These are phyloP conservation scores for Stenichneumon culpator DNA, from an alignment of 2,888 invertebrate genomes.

Conservation along the genomic window DNA sequence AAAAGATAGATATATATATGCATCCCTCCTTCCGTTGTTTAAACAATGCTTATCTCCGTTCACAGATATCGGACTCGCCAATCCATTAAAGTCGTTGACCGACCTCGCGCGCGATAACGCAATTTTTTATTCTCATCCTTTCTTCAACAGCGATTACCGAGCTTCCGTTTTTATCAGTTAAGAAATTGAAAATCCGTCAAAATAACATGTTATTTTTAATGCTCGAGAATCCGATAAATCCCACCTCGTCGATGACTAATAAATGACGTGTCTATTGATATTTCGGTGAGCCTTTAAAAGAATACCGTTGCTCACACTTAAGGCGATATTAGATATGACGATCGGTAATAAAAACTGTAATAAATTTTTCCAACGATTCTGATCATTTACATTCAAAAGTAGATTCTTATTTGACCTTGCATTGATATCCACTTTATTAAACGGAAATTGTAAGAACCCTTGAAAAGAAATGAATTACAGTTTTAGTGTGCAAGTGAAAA, in stretches of 20 bases:
- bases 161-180: slow-evolving; percentile 46
- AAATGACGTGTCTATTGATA: neutral
- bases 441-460: too few species aligned
- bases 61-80: slow-evolving; percentile 35
- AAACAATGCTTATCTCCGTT: slow-evolving; percentile 58
- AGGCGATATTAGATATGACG: neutral
- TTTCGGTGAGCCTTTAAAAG: neutral
- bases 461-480: too few species aligned
- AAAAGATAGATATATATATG: neutral
- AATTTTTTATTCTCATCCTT: slow-evolving; percentile 32
- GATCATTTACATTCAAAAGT: too few species aligned
- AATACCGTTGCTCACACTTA: neutral
- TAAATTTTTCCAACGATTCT: neutral
- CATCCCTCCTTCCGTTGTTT: slow-evolving; percentile 1
- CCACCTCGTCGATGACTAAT: slow-evolving; percentile 20
- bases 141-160: slow-evolving; percentile 51
- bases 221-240: slow-evolving; percentile 19
- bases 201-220: slow-evolving; percentile 62
- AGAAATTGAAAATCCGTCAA: slow-evolving; percentile 48
- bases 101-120: slow-evolving; percentile 57
- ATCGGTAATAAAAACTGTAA: neutral
- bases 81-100: slow-evolving; percentile 61
- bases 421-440: too few species aligned
- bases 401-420: too few species aligned
- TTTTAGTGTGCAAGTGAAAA: too few species aligned